Evolutionary conservation across 1,140 invertebrate species (phyloP).

Genomic region (Ips typographus): DNA sequence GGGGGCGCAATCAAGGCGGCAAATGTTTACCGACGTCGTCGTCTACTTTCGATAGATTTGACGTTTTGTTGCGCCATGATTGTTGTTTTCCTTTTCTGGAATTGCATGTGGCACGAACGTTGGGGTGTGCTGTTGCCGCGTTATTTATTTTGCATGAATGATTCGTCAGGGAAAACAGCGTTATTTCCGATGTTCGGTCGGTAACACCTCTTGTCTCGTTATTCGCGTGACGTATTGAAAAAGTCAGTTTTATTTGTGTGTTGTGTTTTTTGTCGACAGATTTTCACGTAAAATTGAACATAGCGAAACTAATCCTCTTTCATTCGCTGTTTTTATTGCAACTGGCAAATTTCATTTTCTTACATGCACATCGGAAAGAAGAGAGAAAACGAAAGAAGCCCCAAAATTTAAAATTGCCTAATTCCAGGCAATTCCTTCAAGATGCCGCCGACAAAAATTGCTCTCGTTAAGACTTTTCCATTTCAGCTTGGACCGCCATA

Average conservation of each 20-base stretch:
- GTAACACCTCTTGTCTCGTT: conserved; percentile 16
- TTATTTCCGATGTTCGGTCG: conserved; percentile 23
- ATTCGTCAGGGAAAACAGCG: conserved; percentile 20
- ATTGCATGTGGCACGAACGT: conserved; percentile 40
- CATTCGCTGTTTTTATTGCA: background rate
- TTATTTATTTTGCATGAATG: conserved; percentile 31
- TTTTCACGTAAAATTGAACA: no score
- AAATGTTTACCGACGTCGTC: conserved; percentile 45
- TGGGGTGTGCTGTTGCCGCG: conserved; percentile 25
- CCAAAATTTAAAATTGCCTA: conserved; percentile 22
- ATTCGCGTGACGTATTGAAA: conserved; percentile 6
- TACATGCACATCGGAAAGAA: background rate
- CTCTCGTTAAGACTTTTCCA: conserved; percentile 26
- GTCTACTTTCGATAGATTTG: conserved; percentile 43
- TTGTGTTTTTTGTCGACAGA: no score
- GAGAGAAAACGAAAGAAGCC: background rate
- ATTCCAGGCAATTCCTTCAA: conserved; percentile 29
- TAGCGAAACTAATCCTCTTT: no score
- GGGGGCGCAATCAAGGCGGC: conserved; percentile 41
- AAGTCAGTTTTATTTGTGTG: no score
- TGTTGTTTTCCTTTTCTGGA: conserved; percentile 42
- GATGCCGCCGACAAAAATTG: conserved; percentile 28
- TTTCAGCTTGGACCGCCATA: conserved; percentile 6
- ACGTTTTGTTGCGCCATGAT: conserved; percentile 40
- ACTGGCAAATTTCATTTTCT: conserved; percentile 2